Conservation (phyloP, 2,113 vertebrate species). For the Zosterops pallidus region DNA sequence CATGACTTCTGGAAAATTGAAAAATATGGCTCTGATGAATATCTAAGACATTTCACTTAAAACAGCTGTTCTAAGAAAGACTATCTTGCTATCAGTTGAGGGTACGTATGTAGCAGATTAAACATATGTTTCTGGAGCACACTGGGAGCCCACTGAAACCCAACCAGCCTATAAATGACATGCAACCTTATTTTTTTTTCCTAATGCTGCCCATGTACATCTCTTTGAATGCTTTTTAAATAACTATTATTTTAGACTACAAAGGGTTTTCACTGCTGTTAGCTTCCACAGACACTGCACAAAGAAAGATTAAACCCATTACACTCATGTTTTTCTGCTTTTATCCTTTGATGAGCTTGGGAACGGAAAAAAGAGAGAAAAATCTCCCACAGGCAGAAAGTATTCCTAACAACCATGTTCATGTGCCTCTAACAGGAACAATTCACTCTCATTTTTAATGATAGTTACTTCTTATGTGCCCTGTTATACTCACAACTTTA, state of each 20-base stretch:
- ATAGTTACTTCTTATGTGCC: background rate
- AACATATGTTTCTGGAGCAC: background rate
- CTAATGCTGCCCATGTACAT: background rate
- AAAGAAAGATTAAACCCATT: conserved; percentile 3
- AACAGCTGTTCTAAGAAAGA: background rate
- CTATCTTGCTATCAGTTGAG: background rate
- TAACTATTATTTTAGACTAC: background rate
- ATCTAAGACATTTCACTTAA: background rate
- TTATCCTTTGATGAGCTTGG: background rate
- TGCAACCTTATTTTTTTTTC: background rate
- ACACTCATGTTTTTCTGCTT: background rate
- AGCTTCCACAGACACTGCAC: background rate
- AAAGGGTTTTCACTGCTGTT: background rate
- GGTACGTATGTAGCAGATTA: background rate
- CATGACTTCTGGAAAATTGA: background rate
- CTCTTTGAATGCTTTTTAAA: conserved; percentile 6
- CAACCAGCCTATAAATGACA: background rate
- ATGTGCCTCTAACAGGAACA: background rate
- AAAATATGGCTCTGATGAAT: background rate
- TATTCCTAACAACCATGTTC: background rate
- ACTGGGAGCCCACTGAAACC: background rate
- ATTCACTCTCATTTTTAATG: background rate
- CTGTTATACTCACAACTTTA: background rate
- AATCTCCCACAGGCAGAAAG: background rate
- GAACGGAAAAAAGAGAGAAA: background rate